These are phyloP conservation scores for Philopotamus ludificatus DNA, from an alignment of 1,140 invertebrate genomes.

Conservation along the genomic window DNA sequence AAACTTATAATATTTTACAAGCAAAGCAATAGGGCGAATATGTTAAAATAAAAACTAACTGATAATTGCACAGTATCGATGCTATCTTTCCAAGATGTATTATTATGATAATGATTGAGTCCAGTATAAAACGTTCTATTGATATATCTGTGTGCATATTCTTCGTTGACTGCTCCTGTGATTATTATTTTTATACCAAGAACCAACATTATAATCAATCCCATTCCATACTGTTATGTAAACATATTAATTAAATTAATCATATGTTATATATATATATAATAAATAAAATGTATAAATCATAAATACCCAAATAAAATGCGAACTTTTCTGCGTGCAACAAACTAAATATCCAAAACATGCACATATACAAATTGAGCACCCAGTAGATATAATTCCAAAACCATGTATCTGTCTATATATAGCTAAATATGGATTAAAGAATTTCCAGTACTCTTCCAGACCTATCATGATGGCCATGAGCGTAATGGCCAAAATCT, in stretches of 20 bases:
- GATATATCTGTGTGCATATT: neutral
- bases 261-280: neutral
- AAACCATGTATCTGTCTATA: neutral
- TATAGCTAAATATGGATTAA: slow-evolving; percentile 12
- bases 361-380: neutral
- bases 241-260: neutral
- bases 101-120: neutral
- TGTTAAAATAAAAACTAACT: slow-evolving; percentile 8
- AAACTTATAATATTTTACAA: neutral
- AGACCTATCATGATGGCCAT: slow-evolving; percentile 9
- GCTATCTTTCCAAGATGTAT: neutral
- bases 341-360: slow-evolving; percentile 9
- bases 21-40: slow-evolving; percentile 27
- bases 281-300: neutral
- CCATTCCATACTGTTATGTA: slow-evolving; percentile 16
- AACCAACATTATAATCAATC: neutral
- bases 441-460: slow-evolving; percentile 16
- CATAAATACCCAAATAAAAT: slow-evolving; percentile 25
- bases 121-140: neutral
- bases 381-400: neutral
- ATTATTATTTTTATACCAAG: slow-evolving; percentile 2
- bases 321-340: neutral
- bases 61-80: slow-evolving; percentile 15
- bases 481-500: slow-evolving; percentile 14
- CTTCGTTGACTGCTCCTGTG: neutral